These are phyloP conservation scores for Zhengitettix transpicula DNA, from an alignment of 2,888 invertebrate species.

Conservation along the genomic window DNA sequence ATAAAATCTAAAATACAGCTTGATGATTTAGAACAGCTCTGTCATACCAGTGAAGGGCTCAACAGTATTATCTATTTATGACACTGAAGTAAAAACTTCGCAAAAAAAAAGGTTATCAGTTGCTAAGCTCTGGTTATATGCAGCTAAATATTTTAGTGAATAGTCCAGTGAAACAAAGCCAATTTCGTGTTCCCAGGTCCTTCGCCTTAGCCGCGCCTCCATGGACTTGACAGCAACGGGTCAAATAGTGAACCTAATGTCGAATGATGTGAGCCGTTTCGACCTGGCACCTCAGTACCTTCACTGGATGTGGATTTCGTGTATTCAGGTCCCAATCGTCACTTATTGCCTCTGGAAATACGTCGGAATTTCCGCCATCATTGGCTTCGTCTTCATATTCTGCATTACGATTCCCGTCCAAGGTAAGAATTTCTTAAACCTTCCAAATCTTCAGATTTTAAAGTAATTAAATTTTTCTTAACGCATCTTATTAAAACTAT, in stretches of 20 bases:
- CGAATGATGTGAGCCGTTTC: slow-evolving; percentile 37
- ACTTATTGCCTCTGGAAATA: slow-evolving; percentile 28
- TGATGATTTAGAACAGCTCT: too few relatives aligned
- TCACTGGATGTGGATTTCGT: slow-evolving; percentile 35
- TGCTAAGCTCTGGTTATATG: too few relatives aligned
- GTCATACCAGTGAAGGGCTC: too few relatives aligned
- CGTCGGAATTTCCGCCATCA: slow-evolving; percentile 29
- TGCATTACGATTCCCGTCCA: slow-evolving; percentile 39
- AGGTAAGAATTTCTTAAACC: slow-evolving; percentile 25
- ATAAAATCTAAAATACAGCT: too few relatives aligned
- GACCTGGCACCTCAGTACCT: slow-evolving; percentile 33
- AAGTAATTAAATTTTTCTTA: too few relatives aligned
- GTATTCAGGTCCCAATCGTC: slow-evolving; percentile 29
- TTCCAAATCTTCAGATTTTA: too few relatives aligned
- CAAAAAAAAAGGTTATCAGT: too few relatives aligned
- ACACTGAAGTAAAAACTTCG: too few relatives aligned
- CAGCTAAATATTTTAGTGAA: too few relatives aligned
- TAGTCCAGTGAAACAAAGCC: too few relatives aligned
- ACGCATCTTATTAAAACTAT: too few relatives aligned
- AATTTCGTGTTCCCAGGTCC: slow-evolving; percentile 32
- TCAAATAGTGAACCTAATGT: slow-evolving; percentile 36
- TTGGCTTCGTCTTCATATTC: slow-evolving; percentile 36
- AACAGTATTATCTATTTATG: too few relatives aligned
- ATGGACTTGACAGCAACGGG: slow-evolving; percentile 68
- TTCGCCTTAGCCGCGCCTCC: slow-evolving; percentile 62